phyloP scores from a whole-genome alignment of 92 coral and sea anemone species.

The Bergia puertoricense region DNA sequence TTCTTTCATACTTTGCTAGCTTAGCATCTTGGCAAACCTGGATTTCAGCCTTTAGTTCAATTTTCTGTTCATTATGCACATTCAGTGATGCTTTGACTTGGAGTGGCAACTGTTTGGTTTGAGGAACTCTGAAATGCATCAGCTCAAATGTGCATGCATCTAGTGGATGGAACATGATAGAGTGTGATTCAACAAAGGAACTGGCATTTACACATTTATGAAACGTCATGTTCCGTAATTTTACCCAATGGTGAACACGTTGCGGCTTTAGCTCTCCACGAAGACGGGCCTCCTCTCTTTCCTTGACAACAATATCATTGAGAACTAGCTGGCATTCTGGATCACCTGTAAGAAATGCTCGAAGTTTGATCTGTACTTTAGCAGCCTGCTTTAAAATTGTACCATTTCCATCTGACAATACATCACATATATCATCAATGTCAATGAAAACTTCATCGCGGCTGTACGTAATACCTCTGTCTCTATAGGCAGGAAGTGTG shows the following conservation, averaged over 20 bases:
- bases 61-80: conserved; percentile 81
- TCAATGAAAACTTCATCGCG: conserved; percentile 96
- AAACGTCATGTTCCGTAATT: conserved; percentile 69
- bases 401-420: conserved; percentile 80
- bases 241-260: conserved; percentile 95
- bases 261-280: conserved; percentile 94
- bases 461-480: conserved; percentile 93
- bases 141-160: conserved; percentile 99
- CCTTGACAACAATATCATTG: conserved; percentile 77
- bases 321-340: conserved; percentile 95
- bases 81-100: conserved; percentile 69
- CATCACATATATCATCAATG: conserved; percentile 84
- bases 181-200: conserved; percentile 75
- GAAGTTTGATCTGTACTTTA: conserved; percentile 73
- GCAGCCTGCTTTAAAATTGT: conserved; percentile 77
- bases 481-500: conserved; percentile 88
- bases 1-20: conserved; percentile 88
- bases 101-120: conserved; percentile 86
- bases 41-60: conserved; percentile 91
- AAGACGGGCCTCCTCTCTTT: conserved; percentile 88
- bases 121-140: conserved; percentile 94
- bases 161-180: conserved; percentile 87
- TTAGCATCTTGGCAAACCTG: conserved; percentile 92
- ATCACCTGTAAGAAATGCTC: conserved; percentile 94
- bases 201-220: conserved; percentile 79